These are phyloP conservation scores for Hucho hucho DNA, from an alignment of 2,113 vertebrate genomes.

Conservation along the genomic window DNA sequence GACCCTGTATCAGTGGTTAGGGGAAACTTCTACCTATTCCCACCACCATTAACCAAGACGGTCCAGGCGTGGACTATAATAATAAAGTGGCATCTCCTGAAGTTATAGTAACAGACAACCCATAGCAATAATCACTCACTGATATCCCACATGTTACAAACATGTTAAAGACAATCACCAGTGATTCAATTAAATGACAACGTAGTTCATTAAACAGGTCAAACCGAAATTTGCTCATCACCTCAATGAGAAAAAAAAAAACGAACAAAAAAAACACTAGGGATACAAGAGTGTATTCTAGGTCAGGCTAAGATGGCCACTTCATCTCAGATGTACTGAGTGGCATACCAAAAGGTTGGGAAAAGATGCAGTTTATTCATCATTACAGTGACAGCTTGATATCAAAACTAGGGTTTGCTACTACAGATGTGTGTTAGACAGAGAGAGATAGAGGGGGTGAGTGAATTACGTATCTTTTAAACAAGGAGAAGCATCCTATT, in stretches of 20 bases:
- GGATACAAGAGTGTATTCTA: slow-evolving; percentile 63
- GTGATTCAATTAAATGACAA: slow-evolving; percentile 55
- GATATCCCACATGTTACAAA: slow-evolving; percentile 47
- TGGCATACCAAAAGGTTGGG: slow-evolving; percentile 39
- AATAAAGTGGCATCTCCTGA: slow-evolving; percentile 1
- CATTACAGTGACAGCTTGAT: slow-evolving; percentile 41
- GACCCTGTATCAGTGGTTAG: neutral
- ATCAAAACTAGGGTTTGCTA: slow-evolving; percentile 57
- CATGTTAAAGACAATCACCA: slow-evolving; percentile 60
- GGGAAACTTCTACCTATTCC: too few species aligned
- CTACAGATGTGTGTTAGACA: slow-evolving; percentile 57
- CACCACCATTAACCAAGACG: slow-evolving; percentile 47
- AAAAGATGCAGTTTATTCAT: slow-evolving; percentile 55
- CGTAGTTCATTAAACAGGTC: slow-evolving; percentile 51
- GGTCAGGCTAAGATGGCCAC: slow-evolving; percentile 54
- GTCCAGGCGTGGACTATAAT: slow-evolving; percentile 55
- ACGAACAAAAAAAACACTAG: slow-evolving; percentile 43
- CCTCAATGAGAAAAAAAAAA: slow-evolving; percentile 47
- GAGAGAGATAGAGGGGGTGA: slow-evolving; percentile 41
- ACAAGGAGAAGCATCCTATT: slow-evolving; percentile 61
- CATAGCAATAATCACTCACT: slow-evolving; percentile 29
- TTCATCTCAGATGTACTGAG: slow-evolving; percentile 44
- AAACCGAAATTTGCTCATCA: slow-evolving; percentile 38
- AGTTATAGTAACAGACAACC: neutral
- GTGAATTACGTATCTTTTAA: slow-evolving; percentile 56